These are phyloP conservation scores for Nowickia ferox DNA, from an alignment of 2,888 invertebrate genomes.

Conservation along the genomic window DNA sequence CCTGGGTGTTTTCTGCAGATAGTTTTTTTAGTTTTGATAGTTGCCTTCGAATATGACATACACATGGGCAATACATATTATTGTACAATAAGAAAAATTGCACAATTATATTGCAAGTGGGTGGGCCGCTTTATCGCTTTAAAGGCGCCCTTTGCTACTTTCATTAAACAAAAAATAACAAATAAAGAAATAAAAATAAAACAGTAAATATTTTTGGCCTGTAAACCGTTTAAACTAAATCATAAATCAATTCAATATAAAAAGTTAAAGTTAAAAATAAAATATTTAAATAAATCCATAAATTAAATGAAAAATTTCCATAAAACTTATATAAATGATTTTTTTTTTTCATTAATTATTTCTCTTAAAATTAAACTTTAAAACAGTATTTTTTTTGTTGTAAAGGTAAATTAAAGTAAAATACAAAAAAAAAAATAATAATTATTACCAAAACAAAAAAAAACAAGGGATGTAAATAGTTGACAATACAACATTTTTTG, in stretches of 20 bases:
- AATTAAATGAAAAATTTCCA: conserved; percentile 60
- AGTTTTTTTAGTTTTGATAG: no score
- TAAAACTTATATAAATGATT: conserved; percentile 52
- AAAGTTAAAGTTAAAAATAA: conserved; percentile 34
- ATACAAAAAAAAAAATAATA: conserved; percentile 53
- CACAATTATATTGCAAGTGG: no score
- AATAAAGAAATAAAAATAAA: conserved; percentile 28
- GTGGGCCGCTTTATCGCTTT: no score
- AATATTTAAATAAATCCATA: conserved; percentile 60
- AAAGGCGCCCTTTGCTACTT: background rate
- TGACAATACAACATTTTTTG: conserved; percentile 76
- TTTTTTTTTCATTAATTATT: conserved; percentile 48
- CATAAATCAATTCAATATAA: conserved; percentile 44
- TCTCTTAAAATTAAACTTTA: conserved; percentile 24
- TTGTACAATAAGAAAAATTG: no score
- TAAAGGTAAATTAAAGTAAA: conserved; percentile 52
- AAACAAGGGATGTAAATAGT: conserved; percentile 80
- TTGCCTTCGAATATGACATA: no score
- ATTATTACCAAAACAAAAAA: conserved; percentile 60
- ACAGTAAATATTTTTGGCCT: conserved; percentile 48
- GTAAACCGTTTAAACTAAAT: conserved; percentile 67
- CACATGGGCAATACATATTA: no score
- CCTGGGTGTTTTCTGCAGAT: no score
- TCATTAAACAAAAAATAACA: conserved; percentile 23
- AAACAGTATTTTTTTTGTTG: conserved; percentile 45